A percentile compares a stretch with the other conserved stretches of the same genome.
phyloP scores from a whole-genome alignment of 2,888 invertebrate species.

The Argynnis bischoffii region DNA sequence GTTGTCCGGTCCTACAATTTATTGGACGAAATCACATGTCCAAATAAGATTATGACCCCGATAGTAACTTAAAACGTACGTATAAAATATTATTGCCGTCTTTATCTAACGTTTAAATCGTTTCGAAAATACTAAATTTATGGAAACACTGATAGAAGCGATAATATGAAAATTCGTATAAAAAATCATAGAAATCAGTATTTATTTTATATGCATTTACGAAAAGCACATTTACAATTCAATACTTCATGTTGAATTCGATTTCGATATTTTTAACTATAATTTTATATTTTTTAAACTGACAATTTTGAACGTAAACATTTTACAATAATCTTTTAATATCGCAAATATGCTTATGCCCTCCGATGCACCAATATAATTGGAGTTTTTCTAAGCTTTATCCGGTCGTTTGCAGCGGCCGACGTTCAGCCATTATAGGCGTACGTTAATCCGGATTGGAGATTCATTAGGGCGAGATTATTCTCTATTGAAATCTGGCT shows the following conservation, averaged over 20 bases:
- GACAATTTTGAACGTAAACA: neutral
- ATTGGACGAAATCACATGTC: conserved; percentile 69
- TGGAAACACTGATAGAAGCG: neutral
- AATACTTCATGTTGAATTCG: too few relatives aligned
- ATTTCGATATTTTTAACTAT: too few relatives aligned
- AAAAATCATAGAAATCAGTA: neutral
- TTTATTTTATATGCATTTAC: too few relatives aligned
- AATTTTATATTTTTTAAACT: neutral
- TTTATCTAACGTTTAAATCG: neutral
- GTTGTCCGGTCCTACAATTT: conserved; percentile 74
- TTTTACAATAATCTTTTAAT: conserved; percentile 8
- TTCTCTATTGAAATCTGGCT: conserved; percentile 82
- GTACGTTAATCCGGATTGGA: conserved; percentile 79
- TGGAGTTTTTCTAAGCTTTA: conserved; percentile 72
- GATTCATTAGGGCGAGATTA: conserved; percentile 83
- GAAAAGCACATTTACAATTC: too few relatives aligned
- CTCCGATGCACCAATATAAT: conserved; percentile 55
- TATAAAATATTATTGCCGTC: neutral
- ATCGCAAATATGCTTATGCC: conserved; percentile 37
- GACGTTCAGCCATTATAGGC: conserved; percentile 69
- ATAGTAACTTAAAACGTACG: neutral
- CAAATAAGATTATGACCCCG: conserved; percentile 47
- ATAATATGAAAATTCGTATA: neutral
- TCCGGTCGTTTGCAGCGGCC: conserved; percentile 68
- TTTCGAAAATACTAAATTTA: neutral